Evolutionary conservation across 2,113 vertebrate species (phyloP).

Genomic region (Ibidorhyncha struthersii): DNA sequence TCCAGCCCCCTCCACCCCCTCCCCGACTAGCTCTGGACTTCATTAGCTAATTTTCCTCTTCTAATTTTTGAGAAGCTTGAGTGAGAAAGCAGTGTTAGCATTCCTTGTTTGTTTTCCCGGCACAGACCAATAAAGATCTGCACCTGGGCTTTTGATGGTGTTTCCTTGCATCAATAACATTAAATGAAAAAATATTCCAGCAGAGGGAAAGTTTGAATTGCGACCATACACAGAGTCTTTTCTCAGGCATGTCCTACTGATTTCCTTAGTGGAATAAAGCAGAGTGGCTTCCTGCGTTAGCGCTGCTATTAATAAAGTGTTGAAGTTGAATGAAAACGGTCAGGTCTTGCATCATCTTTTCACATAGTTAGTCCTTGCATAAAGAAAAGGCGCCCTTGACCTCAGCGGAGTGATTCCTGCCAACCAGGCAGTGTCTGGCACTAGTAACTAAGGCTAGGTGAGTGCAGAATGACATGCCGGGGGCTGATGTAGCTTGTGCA

Average conservation of each 20-base stretch:
- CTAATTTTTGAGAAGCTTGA: background rate
- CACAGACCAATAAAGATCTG: background rate
- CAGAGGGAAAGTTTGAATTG: background rate
- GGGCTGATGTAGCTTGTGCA: background rate
- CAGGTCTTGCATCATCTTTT: background rate
- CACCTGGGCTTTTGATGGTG: background rate
- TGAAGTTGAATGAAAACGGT: background rate
- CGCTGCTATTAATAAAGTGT: background rate
- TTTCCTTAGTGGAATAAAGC: background rate
- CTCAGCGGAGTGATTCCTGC: background rate
- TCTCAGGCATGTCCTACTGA: background rate
- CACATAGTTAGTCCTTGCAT: background rate
- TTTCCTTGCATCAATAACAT: background rate
- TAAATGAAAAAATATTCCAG: background rate
- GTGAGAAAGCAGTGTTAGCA: background rate
- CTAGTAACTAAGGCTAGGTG: background rate
- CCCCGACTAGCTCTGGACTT: background rate
- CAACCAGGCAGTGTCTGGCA: background rate
- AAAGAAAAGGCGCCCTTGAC: background rate
- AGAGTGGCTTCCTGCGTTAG: background rate
- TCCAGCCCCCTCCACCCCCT: background rate
- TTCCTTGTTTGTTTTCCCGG: background rate
- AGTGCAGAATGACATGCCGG: background rate
- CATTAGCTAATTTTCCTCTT: background rate
- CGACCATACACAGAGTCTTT: background rate